Conservation (phyloP, 2,888 invertebrate species). For the Drosophila antonietae region DNA sequence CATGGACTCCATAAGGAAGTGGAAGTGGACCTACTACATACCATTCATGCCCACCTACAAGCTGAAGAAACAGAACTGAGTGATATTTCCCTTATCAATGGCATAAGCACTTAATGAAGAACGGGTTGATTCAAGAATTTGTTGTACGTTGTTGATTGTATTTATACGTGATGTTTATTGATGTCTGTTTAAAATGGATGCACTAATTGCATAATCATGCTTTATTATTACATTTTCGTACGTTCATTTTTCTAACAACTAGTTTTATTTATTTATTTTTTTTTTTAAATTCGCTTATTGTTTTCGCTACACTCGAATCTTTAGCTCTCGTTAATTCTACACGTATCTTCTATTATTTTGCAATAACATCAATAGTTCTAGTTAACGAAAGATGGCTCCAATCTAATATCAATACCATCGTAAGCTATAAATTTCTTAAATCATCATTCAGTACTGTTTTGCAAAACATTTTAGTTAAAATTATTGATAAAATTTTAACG, state of each 20-base stretch:
- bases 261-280: conserved; percentile 3
- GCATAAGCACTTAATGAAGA: background rate
- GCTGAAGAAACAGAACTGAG: conserved; percentile 75
- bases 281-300: conserved; percentile 68
- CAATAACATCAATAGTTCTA: conserved; percentile 76
- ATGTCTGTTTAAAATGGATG: conserved; percentile 36
- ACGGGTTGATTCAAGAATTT: conserved; percentile 1
- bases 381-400: conserved; percentile 48
- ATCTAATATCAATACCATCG: conserved; percentile 6
- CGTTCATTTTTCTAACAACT: conserved; percentile 46
- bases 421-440: conserved; percentile 41
- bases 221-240: conserved; percentile 55
- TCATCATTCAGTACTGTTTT: conserved; percentile 54
- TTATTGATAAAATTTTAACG: conserved; percentile 65
- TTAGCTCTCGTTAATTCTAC: conserved; percentile 38
- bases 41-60: conserved; percentile 90
- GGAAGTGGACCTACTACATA: conserved; percentile 88
- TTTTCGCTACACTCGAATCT: conserved; percentile 37
- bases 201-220: conserved; percentile 12
- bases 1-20: conserved; percentile 87
- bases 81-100: background rate
- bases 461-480: conserved; percentile 57
- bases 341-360: conserved; percentile 72
- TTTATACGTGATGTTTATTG: conserved; percentile 45
- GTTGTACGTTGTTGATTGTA: conserved; percentile 13